Conservation (phyloP, 2,797 vertebrate species). For the Sebastes glaucus region DNA sequence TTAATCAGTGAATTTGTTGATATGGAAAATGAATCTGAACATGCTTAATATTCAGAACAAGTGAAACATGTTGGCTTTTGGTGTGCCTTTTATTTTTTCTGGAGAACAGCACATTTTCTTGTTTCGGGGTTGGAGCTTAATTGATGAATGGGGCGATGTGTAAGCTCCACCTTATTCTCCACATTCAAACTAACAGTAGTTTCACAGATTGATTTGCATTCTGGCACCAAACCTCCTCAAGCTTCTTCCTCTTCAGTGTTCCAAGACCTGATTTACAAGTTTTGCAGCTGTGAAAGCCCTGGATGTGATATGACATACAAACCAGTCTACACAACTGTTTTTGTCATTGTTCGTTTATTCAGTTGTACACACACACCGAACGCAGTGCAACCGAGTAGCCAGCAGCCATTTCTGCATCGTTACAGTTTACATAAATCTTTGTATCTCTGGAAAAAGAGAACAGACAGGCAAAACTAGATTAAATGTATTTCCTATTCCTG, state of each 20-base stretch:
- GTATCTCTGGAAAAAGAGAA: conserved; percentile 48
- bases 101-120: not conserved
- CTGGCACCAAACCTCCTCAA: conserved; percentile 25
- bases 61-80: not conserved
- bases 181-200: not conserved
- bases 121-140: not conserved
- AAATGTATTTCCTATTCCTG: conserved; percentile 53
- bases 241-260: conserved; percentile 23
- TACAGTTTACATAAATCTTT: conserved; percentile 66
- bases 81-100: not conserved
- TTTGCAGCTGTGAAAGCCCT: conserved; percentile 33
- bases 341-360: conserved; percentile 37
- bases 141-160: conserved; percentile 10
- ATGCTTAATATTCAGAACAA: not conserved
- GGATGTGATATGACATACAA: conserved; percentile 42
- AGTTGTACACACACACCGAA: not conserved
- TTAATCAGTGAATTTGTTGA: not conserved
- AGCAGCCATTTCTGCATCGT: conserved; percentile 50
- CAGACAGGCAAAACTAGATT: conserved; percentile 58
- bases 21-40: rapidly evolving
- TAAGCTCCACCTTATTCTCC: conserved; percentile 3
- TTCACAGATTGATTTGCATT: conserved; percentile 13
- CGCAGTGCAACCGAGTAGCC: conserved; percentile 37
- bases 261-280: conserved; percentile 38
- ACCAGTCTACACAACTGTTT: conserved; percentile 30